Evolutionary conservation across 2,888 invertebrate species (phyloP), one percentile per base, ranked within the genome.

Genomic region (Chrysolina haemoptera): DNA sequence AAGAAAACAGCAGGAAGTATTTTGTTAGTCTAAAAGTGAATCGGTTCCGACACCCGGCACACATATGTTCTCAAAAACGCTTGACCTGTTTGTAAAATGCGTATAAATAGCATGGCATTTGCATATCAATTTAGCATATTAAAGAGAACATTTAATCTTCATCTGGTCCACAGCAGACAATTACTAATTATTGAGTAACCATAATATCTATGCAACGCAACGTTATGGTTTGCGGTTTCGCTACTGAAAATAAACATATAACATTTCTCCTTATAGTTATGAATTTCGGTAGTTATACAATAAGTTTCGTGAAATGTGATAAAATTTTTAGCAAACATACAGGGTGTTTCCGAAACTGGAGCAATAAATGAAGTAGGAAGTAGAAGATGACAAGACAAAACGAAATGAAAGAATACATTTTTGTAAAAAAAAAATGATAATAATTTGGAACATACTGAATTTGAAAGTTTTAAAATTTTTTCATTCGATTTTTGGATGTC

Each of bases 161-260:
- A 59, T 59, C 59, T 59, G 59, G 59, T 35, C n/a, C 59, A 59
- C 59, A 59, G 59, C 27, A 59, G 35, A 59, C 59, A 27, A 14
- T 27, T 27, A 27, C 35, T 59, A 59, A 59, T 59, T 59, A 59
- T 59, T 59, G 27, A 59, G 59, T 59, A 59, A 59, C 27, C 59
- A 59, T 27, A 14, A 59, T 35, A 59, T n/a, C n/a, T n/a, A n/a
- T 59, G 59, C 35, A 10, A 22, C 35, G 59, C 35, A 59, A 59
- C 59, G 27, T 59, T n/a, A 59, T 59, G 59, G 35, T 35, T 59
- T 27, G 59, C 59, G 59, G 59, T 59, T 59, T 35, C 59, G 35
- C 27, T 59, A 59, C 46, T 14, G 27, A 27, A 59, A 59, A 59
- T 59, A 59, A 59, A 59, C 59, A 50, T 8, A n/a, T 12, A 1